Base-by-base conservation (phyloP, 2,113 vertebrate species). In the Erpornis zantholeuca region DNA sequence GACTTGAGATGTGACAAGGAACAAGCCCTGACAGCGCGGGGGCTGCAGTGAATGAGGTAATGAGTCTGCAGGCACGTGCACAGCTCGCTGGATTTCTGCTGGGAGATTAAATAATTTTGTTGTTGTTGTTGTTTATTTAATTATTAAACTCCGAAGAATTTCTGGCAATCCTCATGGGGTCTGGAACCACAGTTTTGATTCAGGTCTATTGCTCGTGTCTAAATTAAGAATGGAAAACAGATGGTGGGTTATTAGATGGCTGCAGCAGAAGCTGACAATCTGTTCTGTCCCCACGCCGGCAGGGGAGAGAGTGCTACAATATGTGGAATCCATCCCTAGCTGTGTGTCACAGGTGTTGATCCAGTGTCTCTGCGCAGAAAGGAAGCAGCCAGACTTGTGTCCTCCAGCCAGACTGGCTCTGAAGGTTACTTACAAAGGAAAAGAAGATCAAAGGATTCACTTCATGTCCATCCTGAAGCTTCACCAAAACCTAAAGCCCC, bases 181-280 rank as follows among this genome's bases (percentile, higher is more conserved):
- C 47, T 63, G 92, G 88, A 78, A 33, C 22, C 53, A 5, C 2
- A 0, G 71, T 38, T 96, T 93, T 11, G 10, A 66, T 73, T 82
- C 76, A 10, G 80, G 80, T 68, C 93, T 91, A 18, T 54, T 38
- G 80, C 91, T 91, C 7, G 72, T 57, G 70, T 82, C 93, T 93
- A 64, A 90, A 95, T 90, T 93, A 94, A 88, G 86, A 95, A 84
- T 70, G 90, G 90, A 52, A 82, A 96, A 1, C 90, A 90, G 96
- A 91, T 97, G 95, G 94, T 44, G 82, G 69, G 64, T 73, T 78
- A 88, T 86, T 70, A 45, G 86, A 73, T 59, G 75, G 76, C 86
- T 89, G 90, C 88, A 78, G 33, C 88, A 97, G 94, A 66, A 94
- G 89, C 81, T 11, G 64, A 66, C 90, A 96, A 73, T 72, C 93